Percentiles rank a stretch among this genome's conserved stretches.
Evolutionary conservation across 2,888 invertebrate species (phyloP).

Genomic region (Rhingia rostrata): DNA sequence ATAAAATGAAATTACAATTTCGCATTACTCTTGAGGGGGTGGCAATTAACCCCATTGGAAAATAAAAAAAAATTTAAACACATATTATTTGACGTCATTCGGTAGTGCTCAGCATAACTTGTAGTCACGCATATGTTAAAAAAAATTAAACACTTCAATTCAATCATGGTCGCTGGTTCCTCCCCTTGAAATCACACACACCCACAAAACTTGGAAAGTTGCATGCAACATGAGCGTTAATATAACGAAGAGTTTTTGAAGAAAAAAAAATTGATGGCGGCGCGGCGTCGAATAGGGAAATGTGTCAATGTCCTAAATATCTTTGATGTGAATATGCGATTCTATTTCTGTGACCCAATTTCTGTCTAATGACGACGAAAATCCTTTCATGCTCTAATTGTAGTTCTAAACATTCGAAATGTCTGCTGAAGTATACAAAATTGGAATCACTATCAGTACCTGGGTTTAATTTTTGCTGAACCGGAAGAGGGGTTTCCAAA

Average conservation of each 20-base stretch:
- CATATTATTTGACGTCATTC: background rate
- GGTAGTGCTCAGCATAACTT: background rate
- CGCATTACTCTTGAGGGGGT: background rate
- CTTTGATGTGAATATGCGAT: slow-evolving; percentile 4
- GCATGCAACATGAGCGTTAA: slow-evolving; percentile 7
- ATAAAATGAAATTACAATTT: background rate
- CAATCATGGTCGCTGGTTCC: background rate
- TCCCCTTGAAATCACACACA: background rate
- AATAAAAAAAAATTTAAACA: background rate
- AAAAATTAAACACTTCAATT: background rate
- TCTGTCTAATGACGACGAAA: background rate
- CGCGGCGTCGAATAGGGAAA: slow-evolving; percentile 4
- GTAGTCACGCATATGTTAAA: background rate
- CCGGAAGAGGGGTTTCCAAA: background rate
- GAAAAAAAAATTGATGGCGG: background rate
- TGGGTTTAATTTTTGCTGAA: background rate
- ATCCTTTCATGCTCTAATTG: slow-evolving; percentile 11
- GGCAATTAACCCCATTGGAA: background rate
- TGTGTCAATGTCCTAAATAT: slow-evolving; percentile 12
- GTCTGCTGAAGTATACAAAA: background rate
- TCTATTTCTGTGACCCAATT: slow-evolving; percentile 5
- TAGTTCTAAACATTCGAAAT: slow-evolving; percentile 6
- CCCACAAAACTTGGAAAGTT: background rate
- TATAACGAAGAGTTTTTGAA: background rate
- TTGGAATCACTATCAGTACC: background rate